Evolutionary conservation across 1,140 invertebrate genomes (phyloP).

Genomic region (Papilio polyxenes): DNA sequence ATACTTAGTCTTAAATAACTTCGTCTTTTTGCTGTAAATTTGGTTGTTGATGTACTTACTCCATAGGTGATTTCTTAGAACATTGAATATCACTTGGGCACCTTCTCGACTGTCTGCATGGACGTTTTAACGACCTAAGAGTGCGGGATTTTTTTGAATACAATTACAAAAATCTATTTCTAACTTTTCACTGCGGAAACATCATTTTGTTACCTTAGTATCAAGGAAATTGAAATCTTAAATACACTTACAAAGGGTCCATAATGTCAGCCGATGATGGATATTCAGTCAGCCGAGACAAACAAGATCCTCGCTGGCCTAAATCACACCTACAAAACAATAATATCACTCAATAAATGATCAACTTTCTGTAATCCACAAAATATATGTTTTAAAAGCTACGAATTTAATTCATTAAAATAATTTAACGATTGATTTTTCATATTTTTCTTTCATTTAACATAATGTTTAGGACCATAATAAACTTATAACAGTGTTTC

Average conservation of each 20-base stretch:
- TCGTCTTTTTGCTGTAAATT: background rate
- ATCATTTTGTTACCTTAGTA: too few species aligned
- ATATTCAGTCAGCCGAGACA: constrained; percentile 29
- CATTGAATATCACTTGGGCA: background rate
- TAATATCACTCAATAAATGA: background rate
- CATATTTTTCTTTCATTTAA: too few species aligned
- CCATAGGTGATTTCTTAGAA: background rate
- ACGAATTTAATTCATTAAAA: too few species aligned
- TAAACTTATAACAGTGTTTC: too few species aligned
- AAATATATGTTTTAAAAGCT: too few species aligned
- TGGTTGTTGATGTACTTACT: background rate
- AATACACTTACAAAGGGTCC: background rate
- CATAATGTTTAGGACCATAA: too few species aligned
- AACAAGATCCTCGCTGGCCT: background rate
- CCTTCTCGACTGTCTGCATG: background rate
- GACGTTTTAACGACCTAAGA: background rate
- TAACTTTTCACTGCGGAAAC: background rate
- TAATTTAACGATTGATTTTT: too few species aligned
- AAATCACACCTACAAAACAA: background rate
- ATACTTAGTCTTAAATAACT: background rate
- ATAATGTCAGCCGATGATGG: constrained; percentile 15
- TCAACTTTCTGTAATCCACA: background rate
- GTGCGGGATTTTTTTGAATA: background rate
- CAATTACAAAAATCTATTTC: background rate
- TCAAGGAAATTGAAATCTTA: background rate